These are phyloP conservation scores for Agrotis ipsilon DNA, from an alignment of 2,888 invertebrate genomes.

Conservation along the genomic window DNA sequence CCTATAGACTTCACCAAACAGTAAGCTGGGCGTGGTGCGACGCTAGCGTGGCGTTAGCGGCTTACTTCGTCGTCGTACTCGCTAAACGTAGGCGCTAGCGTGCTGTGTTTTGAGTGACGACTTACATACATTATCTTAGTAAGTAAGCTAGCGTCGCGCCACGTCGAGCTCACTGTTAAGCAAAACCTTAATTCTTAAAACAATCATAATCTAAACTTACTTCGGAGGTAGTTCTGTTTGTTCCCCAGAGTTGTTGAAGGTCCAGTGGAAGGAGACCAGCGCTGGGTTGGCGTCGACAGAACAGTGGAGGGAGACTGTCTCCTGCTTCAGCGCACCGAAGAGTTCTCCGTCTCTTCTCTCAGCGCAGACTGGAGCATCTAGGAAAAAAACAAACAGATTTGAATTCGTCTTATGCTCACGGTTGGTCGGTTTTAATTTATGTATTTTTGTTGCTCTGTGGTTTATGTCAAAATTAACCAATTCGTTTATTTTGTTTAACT, in stretches of 20 bases:
- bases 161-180: too few relatives aligned
- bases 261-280: conserved; percentile 96
- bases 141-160: too few relatives aligned
- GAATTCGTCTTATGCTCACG: too few relatives aligned
- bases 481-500: too few relatives aligned
- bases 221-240: conserved; percentile 95
- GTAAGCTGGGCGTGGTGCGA: too few relatives aligned
- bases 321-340: conserved; percentile 96
- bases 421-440: not conserved
- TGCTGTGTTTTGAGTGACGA: too few relatives aligned
- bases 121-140: too few relatives aligned
- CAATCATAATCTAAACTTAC: conserved; percentile 65
- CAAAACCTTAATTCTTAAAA: not conserved
- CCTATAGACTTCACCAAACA: too few relatives aligned
- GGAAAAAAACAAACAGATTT: not conserved
- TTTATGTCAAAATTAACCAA: not conserved
- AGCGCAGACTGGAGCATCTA: conserved; percentile 95
- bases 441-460: not conserved
- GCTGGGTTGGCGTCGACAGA: conserved; percentile 97
- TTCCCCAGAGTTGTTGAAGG: conserved; percentile 97
- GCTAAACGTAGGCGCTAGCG: too few relatives aligned
- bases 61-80: too few relatives aligned
- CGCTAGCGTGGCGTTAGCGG: too few relatives aligned
- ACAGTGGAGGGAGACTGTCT: conserved; percentile 96
- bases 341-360: conserved; percentile 94